Evolutionary conservation across 2,888 invertebrate genomes (phyloP).

Genomic region (Cheilosia impressa): DNA sequence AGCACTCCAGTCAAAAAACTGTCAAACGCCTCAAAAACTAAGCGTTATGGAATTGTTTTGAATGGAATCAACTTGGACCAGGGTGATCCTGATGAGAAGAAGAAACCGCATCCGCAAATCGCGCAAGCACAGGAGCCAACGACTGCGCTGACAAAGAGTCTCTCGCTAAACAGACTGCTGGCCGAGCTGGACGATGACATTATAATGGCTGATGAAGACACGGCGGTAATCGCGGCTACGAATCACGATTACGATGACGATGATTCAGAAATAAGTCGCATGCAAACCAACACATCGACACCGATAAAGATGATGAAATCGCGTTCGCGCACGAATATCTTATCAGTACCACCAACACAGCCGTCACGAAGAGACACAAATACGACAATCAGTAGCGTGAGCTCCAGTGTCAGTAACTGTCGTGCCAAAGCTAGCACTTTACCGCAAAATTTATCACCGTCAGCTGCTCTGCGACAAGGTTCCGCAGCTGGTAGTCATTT

Average conservation of each 20-base stretch:
- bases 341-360: conserved; percentile 84
- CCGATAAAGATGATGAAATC: conserved; percentile 84
- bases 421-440: conserved; percentile 86
- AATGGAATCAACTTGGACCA: conserved; percentile 81
- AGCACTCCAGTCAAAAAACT: conserved; percentile 63
- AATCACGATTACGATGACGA: conserved; percentile 83
- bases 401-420: conserved; percentile 80
- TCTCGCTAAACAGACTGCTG: conserved; percentile 78
- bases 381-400: conserved; percentile 73
- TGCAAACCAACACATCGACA: conserved; percentile 84
- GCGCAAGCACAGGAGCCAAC: conserved; percentile 57
- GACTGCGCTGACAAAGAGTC: conserved; percentile 40
- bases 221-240: conserved; percentile 24
- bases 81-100: conserved; percentile 67
- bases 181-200: conserved; percentile 80
- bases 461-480: conserved; percentile 79
- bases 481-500: conserved; percentile 35
- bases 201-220: conserved; percentile 77
- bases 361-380: conserved; percentile 70
- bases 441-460: conserved; percentile 85
- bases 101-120: conserved; percentile 67
- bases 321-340: conserved; percentile 84
- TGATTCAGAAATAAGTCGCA: conserved; percentile 84
- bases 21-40: conserved; percentile 79
- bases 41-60: conserved; percentile 83